These are phyloP conservation scores for Amblyraja radiata DNA, from an alignment of 2,797 vertebrate genomes.

Conservation along the genomic window DNA sequence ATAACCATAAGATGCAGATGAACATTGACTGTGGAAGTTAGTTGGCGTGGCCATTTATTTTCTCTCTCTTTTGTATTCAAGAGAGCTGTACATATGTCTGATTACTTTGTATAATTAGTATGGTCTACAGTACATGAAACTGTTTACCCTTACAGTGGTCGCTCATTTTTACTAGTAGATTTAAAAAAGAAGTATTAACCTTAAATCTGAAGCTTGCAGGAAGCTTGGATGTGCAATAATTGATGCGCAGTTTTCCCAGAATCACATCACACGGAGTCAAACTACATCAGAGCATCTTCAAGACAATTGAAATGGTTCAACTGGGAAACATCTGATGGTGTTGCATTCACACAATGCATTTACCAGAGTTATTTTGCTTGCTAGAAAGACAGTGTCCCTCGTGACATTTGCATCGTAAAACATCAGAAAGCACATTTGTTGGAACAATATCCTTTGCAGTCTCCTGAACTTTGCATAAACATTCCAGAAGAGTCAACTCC, in stretches of 20 bases:
- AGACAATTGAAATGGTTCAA: slow-evolving; percentile 18
- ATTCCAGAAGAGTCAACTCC: neutral
- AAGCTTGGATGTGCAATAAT: slow-evolving; percentile 10
- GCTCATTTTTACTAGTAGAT: slow-evolving; percentile 5
- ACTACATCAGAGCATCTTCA: neutral
- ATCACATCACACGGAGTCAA: neutral
- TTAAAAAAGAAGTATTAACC: neutral
- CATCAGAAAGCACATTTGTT: slow-evolving; percentile 7
- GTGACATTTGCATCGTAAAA: neutral
- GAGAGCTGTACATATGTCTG: slow-evolving; percentile 65
- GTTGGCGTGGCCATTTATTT: slow-evolving; percentile 60
- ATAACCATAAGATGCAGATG: slow-evolving; percentile 28
- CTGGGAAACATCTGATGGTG: neutral
- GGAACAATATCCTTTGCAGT: neutral
- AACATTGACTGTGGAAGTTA: slow-evolving; percentile 44
- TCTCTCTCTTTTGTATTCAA: slow-evolving; percentile 68
- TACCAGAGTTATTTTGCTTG: slow-evolving; percentile 12
- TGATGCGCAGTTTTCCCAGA: neutral
- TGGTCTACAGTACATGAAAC: slow-evolving; percentile 58
- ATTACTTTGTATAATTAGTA: slow-evolving; percentile 61
- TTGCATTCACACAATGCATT: slow-evolving; percentile 15
- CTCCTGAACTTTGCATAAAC: neutral
- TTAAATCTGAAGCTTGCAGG: slow-evolving; percentile 15
- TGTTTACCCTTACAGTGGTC: slow-evolving; percentile 46
- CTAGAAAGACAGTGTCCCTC: neutral